Conservation (phyloP, 2,797 vertebrate genomes). For the Gymnoscopelus microlampas region DNA sequence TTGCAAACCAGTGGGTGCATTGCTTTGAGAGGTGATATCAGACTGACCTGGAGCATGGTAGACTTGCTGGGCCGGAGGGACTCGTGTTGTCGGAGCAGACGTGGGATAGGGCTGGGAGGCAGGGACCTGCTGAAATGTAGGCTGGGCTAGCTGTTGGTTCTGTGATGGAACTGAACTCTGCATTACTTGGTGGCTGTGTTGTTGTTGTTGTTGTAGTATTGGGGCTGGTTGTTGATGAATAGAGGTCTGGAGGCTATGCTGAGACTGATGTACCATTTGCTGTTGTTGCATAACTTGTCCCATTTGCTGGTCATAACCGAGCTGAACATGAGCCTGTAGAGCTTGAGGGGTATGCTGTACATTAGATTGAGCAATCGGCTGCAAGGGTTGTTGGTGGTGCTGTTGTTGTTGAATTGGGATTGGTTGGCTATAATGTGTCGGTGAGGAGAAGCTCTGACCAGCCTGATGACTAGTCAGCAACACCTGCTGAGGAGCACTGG, state of each 20-base stretch:
- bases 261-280: slow-evolving; percentile 38
- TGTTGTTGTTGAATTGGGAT: slow-evolving; percentile 59
- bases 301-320: slow-evolving; percentile 54
- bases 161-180: slow-evolving; percentile 40
- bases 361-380: slow-evolving; percentile 51
- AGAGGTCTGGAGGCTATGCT: slow-evolving; percentile 44
- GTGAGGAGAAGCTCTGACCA: slow-evolving; percentile 57
- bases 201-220: slow-evolving; percentile 33
- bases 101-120: slow-evolving; percentile 37
- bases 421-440: slow-evolving; percentile 70
- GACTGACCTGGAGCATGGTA: slow-evolving; percentile 41
- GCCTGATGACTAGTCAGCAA: slow-evolving; percentile 58
- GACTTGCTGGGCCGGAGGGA: slow-evolving; percentile 51
- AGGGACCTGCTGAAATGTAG: slow-evolving; percentile 32
- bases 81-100: slow-evolving; percentile 24
- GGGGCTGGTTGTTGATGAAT: slow-evolving; percentile 50
- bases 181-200: slow-evolving; percentile 46
- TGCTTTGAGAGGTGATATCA: slow-evolving; percentile 53
- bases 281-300: slow-evolving; percentile 45
- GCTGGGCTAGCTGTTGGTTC: slow-evolving; percentile 49
- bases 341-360: slow-evolving; percentile 48
- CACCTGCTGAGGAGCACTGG: slow-evolving; percentile 55
- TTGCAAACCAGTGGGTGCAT: slow-evolving; percentile 68
- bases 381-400: slow-evolving; percentile 39
- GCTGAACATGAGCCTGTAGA: slow-evolving; percentile 52